Base-by-base conservation (phyloP, 2,888 invertebrate genomes). In the Drosophila helvetica region DNA sequence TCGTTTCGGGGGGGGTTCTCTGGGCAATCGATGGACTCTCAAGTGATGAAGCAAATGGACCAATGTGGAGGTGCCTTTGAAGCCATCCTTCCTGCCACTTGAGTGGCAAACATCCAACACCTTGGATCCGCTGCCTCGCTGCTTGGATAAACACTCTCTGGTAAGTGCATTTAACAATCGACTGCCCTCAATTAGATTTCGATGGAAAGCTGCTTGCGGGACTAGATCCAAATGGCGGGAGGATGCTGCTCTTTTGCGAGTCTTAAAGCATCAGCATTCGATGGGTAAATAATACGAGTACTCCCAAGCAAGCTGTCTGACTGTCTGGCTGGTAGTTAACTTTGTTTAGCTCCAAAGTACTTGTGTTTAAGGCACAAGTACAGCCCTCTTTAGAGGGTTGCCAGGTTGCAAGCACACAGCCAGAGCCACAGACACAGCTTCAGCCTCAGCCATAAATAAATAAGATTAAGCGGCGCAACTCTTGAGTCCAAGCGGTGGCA, bases 401-500 rank as follows among this genome's bases (percentile, higher is more conserved):
- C 70, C 69, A 66, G 63, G 48, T 57, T 61, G 67, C 52, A 15
- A 15, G 6, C 56, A 55, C 61, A 60, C 27, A 50, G 56, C 46
- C 27, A 43, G 47, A 17, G 27, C 30, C 4, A 3, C 10, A 12
- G 30, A 1, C 30, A 3, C 10, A 33, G 33, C 12, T 12, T 1
- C 12, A 45, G 56, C 22, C 38, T 33, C 53, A 62, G 70, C 76
- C 76, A 85, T 88, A 85, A 85, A 85, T 88, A 85, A 85, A 88
- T 88, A 85, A 84, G 86, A 85, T 86, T 88, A 85, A 85, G 88
- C 74, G 70, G 66, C 27, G 18, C 55, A 66, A 77, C 84, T 88
- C 75, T 38, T 38, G 59, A 77, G 67, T 68, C 55, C 55, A 56
- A 15, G 27, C n/a, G 48, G 22, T 22, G 22, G 48, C 65, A 15